phyloP scores from a whole-genome alignment of 1,140 invertebrate genomes.

The Nylanderia fulva region DNA sequence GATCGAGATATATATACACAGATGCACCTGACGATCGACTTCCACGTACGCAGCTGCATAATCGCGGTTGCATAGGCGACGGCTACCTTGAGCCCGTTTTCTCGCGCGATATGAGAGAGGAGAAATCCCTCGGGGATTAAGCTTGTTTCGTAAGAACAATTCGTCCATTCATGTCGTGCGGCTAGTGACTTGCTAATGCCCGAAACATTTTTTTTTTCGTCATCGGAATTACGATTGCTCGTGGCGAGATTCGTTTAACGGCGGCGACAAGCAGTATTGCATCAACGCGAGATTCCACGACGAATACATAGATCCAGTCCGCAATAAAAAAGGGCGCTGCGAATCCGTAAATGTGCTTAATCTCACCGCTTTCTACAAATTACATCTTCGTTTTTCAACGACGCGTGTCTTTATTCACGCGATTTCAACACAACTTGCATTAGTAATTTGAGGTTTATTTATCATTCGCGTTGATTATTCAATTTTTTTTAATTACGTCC shows the following conservation, averaged over 20 bases:
- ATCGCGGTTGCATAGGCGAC: conserved; percentile 50
- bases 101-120: conserved; percentile 12
- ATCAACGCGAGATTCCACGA: conserved; percentile 29
- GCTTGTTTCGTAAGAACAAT: conserved; percentile 60
- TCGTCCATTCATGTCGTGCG: conserved; percentile 53
- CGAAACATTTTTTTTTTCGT: conserved; percentile 19
- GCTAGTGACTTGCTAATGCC: not conserved
- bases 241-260: conserved; percentile 9
- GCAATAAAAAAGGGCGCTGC: conserved; percentile 16
- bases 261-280: conserved; percentile 26
- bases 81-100: conserved; percentile 66
- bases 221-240: not conserved
- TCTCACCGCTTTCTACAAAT: not conserved
- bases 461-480: not conserved
- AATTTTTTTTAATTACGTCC: not conserved
- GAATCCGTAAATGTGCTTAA: conserved; percentile 20
- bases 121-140: conserved; percentile 59
- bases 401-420: not conserved
- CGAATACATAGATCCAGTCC: conserved; percentile 24
- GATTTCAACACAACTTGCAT: not conserved
- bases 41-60: conserved; percentile 42
- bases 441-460: not conserved
- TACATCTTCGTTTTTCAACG: not conserved
- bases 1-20: not conserved
- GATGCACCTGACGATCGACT: conserved; percentile 42